Percentiles rank a stretch among this genome's conserved stretches.
Evolutionary conservation across 2,113 vertebrate genomes (phyloP).

Genomic region (Addax nasomaculatus): DNA sequence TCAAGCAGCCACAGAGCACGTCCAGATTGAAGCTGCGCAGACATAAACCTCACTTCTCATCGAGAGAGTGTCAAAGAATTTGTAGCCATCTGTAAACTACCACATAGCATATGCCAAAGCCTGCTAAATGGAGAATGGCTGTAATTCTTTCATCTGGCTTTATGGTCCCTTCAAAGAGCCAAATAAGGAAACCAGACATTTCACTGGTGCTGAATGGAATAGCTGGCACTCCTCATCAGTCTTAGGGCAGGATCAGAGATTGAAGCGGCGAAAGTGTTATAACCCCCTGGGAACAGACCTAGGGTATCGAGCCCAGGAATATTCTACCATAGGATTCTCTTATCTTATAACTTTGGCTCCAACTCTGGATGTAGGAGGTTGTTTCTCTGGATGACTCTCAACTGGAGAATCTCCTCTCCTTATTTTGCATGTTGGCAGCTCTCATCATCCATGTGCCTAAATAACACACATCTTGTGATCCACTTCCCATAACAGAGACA

Average conservation of each 20-base stretch:
- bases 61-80: neutral
- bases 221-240: neutral
- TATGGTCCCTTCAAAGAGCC: neutral
- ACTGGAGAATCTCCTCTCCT: slow-evolving; percentile 20
- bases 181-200: neutral
- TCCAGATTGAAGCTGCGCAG: neutral
- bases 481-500: neutral
- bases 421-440: neutral
- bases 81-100: neutral
- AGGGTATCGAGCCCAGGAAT: neutral
- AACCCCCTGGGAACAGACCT: neutral
- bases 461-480: neutral
- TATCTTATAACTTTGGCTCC: neutral
- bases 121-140: neutral
- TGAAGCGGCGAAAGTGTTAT: neutral
- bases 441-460: neutral
- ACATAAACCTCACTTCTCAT: neutral
- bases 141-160: neutral
- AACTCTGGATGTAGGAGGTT: neutral
- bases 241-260: neutral
- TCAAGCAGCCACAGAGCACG: neutral
- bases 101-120: neutral
- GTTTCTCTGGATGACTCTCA: neutral
- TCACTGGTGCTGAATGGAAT: neutral
- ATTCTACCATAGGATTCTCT: neutral